These are phyloP conservation scores for Merodon equestris DNA, from an alignment of 2,888 invertebrate species.

Conservation along the genomic window DNA sequence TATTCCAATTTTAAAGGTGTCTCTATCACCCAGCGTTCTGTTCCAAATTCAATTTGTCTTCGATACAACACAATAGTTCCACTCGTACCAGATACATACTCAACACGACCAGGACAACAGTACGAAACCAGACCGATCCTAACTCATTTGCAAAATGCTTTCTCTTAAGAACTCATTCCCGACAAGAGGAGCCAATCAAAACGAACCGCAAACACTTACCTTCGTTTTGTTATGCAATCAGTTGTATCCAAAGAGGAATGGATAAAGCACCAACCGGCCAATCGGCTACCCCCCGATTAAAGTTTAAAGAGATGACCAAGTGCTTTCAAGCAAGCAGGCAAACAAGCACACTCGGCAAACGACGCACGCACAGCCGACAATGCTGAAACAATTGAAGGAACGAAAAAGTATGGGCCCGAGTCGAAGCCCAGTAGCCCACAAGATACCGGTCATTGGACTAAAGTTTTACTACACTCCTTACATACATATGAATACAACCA, in stretches of 20 bases:
- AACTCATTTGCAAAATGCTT: conserved; percentile 42
- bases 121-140: conserved; percentile 7
- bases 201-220: conserved; percentile 42
- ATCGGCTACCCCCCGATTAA: not conserved
- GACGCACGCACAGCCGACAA: not conserved
- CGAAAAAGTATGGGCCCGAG: conserved; percentile 20
- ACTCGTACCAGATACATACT: not conserved
- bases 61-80: conserved; percentile 14
- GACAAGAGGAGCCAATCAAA: conserved; percentile 22
- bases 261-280: too few species aligned
- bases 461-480: too few species aligned
- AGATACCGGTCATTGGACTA: conserved; percentile 28
- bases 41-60: conserved; percentile 17
- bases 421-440: conserved; percentile 34
- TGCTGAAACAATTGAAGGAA: conserved; percentile 17
- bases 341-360: conserved; percentile 22
- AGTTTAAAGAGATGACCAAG: conserved; percentile 23
- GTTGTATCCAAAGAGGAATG: conserved; percentile 12
- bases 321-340: conserved; percentile 21
- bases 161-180: not conserved
- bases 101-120: not conserved
- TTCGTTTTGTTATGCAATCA: conserved; percentile 41
- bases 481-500: conserved; percentile 37
- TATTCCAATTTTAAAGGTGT: too few species aligned
- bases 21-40: too few species aligned